Evolutionary conservation across 2,888 invertebrate species (phyloP).

Genomic region (Esperia sulphurella): DNA sequence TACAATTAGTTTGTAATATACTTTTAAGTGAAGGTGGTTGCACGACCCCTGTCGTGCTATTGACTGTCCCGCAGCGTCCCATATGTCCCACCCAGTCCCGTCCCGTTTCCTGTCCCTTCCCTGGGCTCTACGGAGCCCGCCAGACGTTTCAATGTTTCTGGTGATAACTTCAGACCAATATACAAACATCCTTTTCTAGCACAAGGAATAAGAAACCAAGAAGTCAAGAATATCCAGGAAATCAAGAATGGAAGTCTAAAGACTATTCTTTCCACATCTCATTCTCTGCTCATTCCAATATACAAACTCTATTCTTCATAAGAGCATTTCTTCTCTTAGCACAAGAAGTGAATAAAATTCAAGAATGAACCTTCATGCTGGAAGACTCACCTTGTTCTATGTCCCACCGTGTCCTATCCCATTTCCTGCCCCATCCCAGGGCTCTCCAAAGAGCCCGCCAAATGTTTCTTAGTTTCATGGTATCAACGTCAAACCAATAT

Average conservation of each 20-base stretch:
- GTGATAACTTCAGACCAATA: conserved; percentile 9
- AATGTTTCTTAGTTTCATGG: conserved; percentile 24
- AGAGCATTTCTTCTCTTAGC: conserved; percentile 7
- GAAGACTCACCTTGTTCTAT: too few relatives aligned
- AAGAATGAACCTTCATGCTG: too few relatives aligned
- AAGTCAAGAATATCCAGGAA: too few relatives aligned
- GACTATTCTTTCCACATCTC: too few relatives aligned
- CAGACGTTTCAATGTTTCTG: conserved; percentile 24
- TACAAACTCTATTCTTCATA: neutral
- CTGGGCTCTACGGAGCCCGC: conserved; percentile 20
- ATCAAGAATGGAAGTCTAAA: conserved; percentile 16
- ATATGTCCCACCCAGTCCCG: conserved; percentile 35
- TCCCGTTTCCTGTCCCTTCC: conserved; percentile 11
- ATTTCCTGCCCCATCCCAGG: conserved; percentile 41
- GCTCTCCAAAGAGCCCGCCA: conserved; percentile 29
- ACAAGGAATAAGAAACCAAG: neutral
- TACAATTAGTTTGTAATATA: conserved; percentile 77
- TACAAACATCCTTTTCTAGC: neutral
- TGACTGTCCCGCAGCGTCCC: conserved; percentile 58
- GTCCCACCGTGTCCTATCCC: conserved; percentile 35
- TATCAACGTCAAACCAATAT: conserved; percentile 9
- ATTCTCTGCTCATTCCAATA: too few relatives aligned
- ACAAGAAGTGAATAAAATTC: conserved; percentile 1
- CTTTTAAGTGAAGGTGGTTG: conserved; percentile 70
- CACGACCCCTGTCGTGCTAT: conserved; percentile 39